phyloP scores from a whole-genome alignment of 2,888 invertebrate species.

The Pantelozetes paolii region DNA sequence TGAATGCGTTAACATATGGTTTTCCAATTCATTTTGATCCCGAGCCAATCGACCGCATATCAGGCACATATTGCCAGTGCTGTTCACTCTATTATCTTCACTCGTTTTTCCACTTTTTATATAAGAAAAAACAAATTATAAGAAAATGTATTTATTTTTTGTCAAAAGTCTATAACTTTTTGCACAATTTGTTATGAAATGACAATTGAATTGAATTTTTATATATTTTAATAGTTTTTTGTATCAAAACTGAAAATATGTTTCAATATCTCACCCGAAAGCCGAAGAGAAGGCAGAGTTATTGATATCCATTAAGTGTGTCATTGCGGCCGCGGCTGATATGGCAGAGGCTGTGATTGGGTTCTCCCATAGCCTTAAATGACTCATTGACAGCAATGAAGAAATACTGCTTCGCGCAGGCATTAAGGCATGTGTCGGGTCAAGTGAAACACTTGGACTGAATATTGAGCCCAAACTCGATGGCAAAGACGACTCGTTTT shows the following conservation, averaged over 20 bases:
- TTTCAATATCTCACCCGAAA: slow-evolving; percentile 9
- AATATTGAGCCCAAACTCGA: neutral
- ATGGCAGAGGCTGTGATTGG: slow-evolving; percentile 26
- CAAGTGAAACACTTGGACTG: slow-evolving; percentile 11
- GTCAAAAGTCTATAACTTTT: too few species aligned
- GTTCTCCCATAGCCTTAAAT: slow-evolving; percentile 21
- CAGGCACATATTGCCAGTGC: slow-evolving; percentile 21
- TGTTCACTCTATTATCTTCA: slow-evolving; percentile 5
- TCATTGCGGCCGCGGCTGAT: slow-evolving; percentile 27
- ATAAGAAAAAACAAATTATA: neutral
- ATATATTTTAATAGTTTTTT: neutral
- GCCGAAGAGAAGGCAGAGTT: slow-evolving; percentile 16
- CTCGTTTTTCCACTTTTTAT: slow-evolving; percentile 19
- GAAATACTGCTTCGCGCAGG: slow-evolving; percentile 28
- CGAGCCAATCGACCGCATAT: slow-evolving; percentile 36
- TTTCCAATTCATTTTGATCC: slow-evolving; percentile 43
- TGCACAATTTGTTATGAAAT: too few species aligned
- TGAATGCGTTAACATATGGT: slow-evolving; percentile 45
- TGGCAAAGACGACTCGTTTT: neutral
- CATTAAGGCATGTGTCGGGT: slow-evolving; percentile 27
- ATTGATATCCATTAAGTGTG: slow-evolving; percentile 25
- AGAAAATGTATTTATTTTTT: too few species aligned
- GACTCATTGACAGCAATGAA: slow-evolving; percentile 27
- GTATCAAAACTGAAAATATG: neutral
- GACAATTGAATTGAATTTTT: slow-evolving; percentile 3